Evolutionary conservation across 2,888 invertebrate genomes (phyloP), one percentile per base, ranked within the genome.

Genomic region (Amphiduros pacificus): DNA sequence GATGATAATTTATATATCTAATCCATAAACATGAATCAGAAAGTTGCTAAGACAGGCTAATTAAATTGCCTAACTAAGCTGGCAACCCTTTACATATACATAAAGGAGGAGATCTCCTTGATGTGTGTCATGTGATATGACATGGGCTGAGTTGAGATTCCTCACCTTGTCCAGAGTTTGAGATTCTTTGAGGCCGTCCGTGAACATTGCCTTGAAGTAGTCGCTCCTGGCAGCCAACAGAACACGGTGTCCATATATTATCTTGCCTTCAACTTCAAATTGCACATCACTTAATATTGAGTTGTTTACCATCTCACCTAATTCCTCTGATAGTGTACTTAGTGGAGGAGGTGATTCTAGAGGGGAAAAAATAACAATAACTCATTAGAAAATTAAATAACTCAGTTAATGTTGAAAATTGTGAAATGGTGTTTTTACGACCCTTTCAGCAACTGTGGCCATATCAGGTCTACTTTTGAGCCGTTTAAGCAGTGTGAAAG

Each of bases 141-240:
- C n/a, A n/a, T n/a, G n/a, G n/a, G n/a, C n/a, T n/a, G n/a, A n/a
- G n/a, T n/a, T n/a, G n/a, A n/a, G 48, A 5, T 6, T 48, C 6
- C 49, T 49, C 27, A 49, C 49, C 20, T 14, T 27, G 24, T 14
- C 14, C 22, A 27, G n/a, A 17, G n/a, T 27, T 14, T 29, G 36
- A 24, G 36, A 32, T 6, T 32, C 55, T 6, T 24, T 57, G 11
- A 56, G 36, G 0, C 31, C 53, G n/a, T 31, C 31, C 9, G 26
- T 51, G 32, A 65, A 63, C 63, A 63, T 53, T 14, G 60, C 60
- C 20, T 44, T 50, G 55, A 65, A 65, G 32, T 65, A 65, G 24
- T 55, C 27, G 53, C 60, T 59, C 22, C 65, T 54, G 26, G 50
- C 62, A 14, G 60, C 48, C 41, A 65, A 59, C 6, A 65, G 56